Conservation (phyloP, 2,888 invertebrate genomes). For the Himalopsyche tibetana region DNA sequence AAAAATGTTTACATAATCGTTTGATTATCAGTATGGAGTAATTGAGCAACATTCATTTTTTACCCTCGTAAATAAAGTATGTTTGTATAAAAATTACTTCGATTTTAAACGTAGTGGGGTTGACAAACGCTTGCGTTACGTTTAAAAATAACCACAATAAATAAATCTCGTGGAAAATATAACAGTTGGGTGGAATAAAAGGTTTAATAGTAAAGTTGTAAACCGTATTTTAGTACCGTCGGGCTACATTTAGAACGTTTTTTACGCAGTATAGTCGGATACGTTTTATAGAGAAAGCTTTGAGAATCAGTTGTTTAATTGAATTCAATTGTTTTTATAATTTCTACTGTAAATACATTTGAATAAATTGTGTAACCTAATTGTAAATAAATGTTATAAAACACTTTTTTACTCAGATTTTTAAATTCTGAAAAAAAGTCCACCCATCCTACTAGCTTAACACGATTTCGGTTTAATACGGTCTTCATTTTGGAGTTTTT, state of each 20-base stretch:
- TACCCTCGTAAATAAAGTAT: too few relatives aligned
- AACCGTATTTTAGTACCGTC: constrained; percentile 7
- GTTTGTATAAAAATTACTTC: too few relatives aligned
- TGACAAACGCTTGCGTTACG: constrained; percentile 4
- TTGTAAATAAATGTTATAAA: not conserved
- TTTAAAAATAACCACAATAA: constrained; percentile 26
- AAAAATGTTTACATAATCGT: too few relatives aligned
- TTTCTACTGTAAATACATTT: not conserved
- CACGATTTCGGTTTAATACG: too few relatives aligned
- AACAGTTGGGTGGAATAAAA: constrained; percentile 11
- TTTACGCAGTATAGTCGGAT: not conserved
- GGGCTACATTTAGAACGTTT: not conserved
- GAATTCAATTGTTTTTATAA: not conserved
- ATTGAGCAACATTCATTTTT: too few relatives aligned
- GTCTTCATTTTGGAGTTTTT: too few relatives aligned
- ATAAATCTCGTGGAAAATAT: constrained; percentile 38
- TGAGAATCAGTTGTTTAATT: not conserved
- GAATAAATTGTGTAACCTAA: not conserved
- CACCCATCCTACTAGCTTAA: too few relatives aligned
- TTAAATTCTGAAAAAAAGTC: too few relatives aligned
- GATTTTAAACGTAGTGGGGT: not conserved
- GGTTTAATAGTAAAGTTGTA: constrained; percentile 39
- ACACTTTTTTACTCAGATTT: too few relatives aligned
- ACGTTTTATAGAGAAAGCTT: not conserved
- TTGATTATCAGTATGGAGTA: too few relatives aligned